These are phyloP conservation scores for Gadopsis bispinosus DNA, from an alignment of 2,797 vertebrate species.

Conservation along the genomic window DNA sequence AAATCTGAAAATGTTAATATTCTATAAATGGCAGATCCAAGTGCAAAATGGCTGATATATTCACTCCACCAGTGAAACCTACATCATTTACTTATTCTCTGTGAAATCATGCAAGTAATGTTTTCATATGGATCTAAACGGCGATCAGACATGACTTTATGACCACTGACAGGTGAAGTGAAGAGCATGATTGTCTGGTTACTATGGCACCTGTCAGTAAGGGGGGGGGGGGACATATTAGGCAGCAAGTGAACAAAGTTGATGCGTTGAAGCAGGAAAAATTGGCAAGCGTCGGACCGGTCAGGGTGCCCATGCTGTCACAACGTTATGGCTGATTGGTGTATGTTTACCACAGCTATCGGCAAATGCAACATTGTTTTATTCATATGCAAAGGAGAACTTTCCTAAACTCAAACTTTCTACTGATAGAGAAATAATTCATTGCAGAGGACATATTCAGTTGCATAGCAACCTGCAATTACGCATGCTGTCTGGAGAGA, in stretches of 20 bases:
- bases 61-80: not conserved
- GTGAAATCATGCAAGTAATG: constrained; percentile 30
- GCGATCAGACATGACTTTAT: too few relatives aligned
- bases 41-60: constrained; percentile 5
- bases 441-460: constrained; percentile 73
- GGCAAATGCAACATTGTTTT: constrained; percentile 51
- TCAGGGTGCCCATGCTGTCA: too few relatives aligned
- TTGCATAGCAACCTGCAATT: constrained; percentile 85
- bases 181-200: too few relatives aligned
- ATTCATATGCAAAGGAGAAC: constrained; percentile 77
- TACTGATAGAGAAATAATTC: constrained; percentile 77
- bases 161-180: too few relatives aligned
- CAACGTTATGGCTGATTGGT: too few relatives aligned
- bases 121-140: constrained; percentile 8
- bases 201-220: too few relatives aligned
- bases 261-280: too few relatives aligned
- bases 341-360: constrained; percentile 38
- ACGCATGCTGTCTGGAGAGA: constrained; percentile 71
- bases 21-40: fast-evolving
- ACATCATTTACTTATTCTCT: constrained; percentile 7
- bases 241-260: too few relatives aligned
- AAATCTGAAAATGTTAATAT: too few relatives aligned
- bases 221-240: too few relatives aligned
- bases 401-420: constrained; percentile 76
- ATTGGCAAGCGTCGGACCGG: too few relatives aligned